Evolutionary conservation across 2,113 vertebrate species (phyloP).

Genomic region (Hydropotes inermis): DNA sequence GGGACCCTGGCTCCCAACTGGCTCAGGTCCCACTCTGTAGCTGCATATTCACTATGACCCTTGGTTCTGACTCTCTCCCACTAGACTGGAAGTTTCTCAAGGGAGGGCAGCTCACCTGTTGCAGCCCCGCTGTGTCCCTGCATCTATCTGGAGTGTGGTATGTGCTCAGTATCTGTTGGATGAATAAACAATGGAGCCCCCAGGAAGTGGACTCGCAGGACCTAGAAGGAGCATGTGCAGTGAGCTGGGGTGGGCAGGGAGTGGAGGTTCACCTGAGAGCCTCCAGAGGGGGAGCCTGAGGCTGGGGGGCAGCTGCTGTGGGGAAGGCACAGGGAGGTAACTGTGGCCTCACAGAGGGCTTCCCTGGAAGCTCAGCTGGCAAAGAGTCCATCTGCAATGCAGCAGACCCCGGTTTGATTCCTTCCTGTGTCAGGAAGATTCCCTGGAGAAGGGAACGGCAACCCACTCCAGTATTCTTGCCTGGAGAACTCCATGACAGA

Average conservation of each 20-base stretch:
- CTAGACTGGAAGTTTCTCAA: background rate
- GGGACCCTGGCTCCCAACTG: too few relatives aligned
- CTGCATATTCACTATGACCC: background rate
- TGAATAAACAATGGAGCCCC: rapidly evolving
- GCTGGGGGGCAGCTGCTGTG: background rate
- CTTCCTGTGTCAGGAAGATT: background rate
- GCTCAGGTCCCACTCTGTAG: too few relatives aligned
- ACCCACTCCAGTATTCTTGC: background rate
- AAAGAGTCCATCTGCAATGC: background rate
- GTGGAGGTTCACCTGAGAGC: background rate
- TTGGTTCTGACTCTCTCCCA: background rate
- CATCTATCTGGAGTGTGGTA: background rate
- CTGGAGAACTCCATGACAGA: background rate
- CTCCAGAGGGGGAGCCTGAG: background rate
- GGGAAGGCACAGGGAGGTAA: background rate
- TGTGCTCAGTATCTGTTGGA: background rate
- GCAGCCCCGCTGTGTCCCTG: background rate
- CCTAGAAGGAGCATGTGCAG: background rate
- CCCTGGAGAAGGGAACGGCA: background rate
- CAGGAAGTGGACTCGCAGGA: rapidly evolving
- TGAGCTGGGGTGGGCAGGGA: rapidly evolving
- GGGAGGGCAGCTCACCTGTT: background rate
- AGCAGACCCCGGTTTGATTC: background rate
- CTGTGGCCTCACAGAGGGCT: background rate
- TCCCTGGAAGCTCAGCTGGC: background rate